phyloP scores from a whole-genome alignment of 1,140 invertebrate species.

The Orchestia grillus region DNA sequence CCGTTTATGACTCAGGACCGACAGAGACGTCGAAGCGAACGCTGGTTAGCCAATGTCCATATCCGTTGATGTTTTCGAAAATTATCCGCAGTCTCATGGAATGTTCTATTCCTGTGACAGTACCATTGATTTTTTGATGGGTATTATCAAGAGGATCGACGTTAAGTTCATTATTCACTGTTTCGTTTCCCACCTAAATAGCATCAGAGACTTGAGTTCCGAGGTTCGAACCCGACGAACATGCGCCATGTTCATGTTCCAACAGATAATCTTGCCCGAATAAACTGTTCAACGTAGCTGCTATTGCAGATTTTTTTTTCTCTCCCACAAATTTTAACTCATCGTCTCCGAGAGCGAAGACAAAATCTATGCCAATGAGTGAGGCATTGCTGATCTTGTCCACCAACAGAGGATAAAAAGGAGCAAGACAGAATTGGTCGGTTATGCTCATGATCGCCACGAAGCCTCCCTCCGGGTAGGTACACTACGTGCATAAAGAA shows the following conservation, averaged over 20 bases:
- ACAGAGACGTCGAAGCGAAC: not conserved
- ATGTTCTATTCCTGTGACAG: not conserved
- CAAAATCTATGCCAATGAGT: slow-evolving; percentile 37
- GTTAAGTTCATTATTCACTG: not conserved
- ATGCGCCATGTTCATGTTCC: not conserved
- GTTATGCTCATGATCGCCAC: slow-evolving; percentile 15
- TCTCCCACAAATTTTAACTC: not conserved
- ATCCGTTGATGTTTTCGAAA: not conserved
- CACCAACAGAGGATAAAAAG: not conserved
- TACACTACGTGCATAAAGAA: not conserved
- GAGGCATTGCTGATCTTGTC: not conserved
- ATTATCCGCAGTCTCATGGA: not conserved
- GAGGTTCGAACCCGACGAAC: not conserved
- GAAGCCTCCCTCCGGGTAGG: not conserved
- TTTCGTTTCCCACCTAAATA: not conserved
- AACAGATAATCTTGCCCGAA: not conserved
- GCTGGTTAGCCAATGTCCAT: not conserved
- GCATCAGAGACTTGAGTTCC: not conserved
- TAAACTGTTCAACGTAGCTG: not conserved
- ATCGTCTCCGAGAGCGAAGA: not conserved
- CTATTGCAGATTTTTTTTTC: not conserved
- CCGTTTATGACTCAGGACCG: not conserved
- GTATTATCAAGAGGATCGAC: not conserved
- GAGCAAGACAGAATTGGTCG: slow-evolving; percentile 14
- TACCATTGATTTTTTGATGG: not conserved